Evolutionary conservation across 2,797 vertebrate species (phyloP).

Genomic region (Gadopsis bispinosus): DNA sequence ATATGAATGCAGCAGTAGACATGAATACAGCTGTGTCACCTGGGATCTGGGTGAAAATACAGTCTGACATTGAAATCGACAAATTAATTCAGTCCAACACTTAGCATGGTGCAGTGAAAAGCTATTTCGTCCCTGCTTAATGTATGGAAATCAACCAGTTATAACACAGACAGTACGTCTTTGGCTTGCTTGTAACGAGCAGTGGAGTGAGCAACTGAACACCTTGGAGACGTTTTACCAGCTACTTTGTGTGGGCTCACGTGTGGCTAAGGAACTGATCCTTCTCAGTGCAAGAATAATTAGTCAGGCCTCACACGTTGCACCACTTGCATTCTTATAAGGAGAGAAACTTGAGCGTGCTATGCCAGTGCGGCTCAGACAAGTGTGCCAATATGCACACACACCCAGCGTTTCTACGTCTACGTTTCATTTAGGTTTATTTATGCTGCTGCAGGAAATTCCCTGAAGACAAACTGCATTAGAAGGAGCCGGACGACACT

Average conservation of each 20-base stretch:
- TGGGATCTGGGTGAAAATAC: conserved; percentile 29
- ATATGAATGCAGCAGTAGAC: conserved; percentile 18
- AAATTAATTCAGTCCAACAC: conserved; percentile 36
- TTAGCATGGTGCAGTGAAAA: neutral
- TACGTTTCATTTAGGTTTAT: neutral
- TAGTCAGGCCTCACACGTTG: conserved; percentile 53
- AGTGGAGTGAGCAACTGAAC: conserved; percentile 22
- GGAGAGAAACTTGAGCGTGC: conserved; percentile 22
- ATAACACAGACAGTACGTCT: conserved; percentile 10
- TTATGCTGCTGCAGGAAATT: conserved; percentile 7
- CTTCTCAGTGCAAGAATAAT: conserved; percentile 51
- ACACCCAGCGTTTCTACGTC: conserved; percentile 27
- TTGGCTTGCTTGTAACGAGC: conserved; percentile 39
- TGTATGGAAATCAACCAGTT: conserved; percentile 55
- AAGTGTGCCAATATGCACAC: neutral
- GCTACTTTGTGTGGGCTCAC: conserved; percentile 9
- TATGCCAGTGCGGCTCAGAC: conserved; percentile 36
- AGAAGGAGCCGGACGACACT: neutral
- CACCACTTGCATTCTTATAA: conserved; percentile 32
- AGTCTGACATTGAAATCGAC: conserved; percentile 29
- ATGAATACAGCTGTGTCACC: neutral
- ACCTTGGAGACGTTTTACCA: conserved; percentile 37
- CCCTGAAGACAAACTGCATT: neutral
- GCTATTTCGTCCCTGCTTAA: conserved; percentile 17
- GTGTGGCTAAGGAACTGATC: conserved; percentile 24